Conservation (phyloP, 2,888 invertebrate species). For the Chrysotoxum bicinctum region DNA sequence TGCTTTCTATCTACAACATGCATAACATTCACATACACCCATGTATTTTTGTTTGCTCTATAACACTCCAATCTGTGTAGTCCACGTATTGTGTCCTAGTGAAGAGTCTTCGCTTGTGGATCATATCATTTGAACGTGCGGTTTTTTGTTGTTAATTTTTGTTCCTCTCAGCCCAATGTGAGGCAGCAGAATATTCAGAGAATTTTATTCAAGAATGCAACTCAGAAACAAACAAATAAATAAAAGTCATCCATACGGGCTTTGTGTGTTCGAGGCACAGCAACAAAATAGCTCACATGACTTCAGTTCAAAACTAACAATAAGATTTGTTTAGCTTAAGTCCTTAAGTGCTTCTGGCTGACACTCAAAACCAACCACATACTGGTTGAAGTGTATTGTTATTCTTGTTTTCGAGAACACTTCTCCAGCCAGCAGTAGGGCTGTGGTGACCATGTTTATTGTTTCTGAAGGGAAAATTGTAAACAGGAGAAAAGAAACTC, state of each 20-base stretch:
- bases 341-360: constrained; percentile 26
- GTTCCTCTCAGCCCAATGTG: not conserved
- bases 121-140: constrained; percentile 7
- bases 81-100: not conserved
- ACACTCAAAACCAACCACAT: constrained; percentile 46
- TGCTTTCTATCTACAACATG: not conserved
- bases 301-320: constrained; percentile 14
- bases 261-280: not conserved
- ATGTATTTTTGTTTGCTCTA: not conserved
- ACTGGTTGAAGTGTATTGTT: constrained; percentile 31
- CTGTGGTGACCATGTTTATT: not conserved
- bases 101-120: constrained; percentile 1
- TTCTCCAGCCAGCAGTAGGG: not conserved
- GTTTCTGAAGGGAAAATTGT: not conserved
- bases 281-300: constrained; percentile 13
- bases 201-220: constrained; percentile 23
- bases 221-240: constrained; percentile 14
- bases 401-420: constrained; percentile 32
- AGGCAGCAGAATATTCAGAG: not conserved
- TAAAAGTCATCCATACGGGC: not conserved
- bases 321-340: constrained; percentile 32
- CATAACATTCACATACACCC: not conserved
- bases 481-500: not conserved
- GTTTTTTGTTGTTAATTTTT: not conserved
- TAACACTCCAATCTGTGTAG: not conserved